Conservation (phyloP, 2,888 invertebrate species). For the Carterocephalus palaemon region DNA sequence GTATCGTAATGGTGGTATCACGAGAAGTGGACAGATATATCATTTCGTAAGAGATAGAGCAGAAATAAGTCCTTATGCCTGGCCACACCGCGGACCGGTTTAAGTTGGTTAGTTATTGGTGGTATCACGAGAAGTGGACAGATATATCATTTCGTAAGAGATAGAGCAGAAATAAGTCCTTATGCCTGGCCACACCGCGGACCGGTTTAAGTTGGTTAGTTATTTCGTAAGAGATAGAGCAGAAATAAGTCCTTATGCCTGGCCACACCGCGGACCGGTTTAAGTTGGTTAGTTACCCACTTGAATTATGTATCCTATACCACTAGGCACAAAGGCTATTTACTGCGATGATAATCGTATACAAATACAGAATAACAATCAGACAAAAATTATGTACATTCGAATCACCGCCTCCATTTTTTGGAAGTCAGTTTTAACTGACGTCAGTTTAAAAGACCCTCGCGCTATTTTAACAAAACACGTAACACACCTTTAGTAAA, state of each 20-base stretch:
- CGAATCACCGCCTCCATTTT: no score
- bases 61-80: conserved; percentile 6
- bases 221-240: conserved; percentile 10
- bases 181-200: background rate
- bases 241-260: conserved; percentile 6
- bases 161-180: conserved; percentile 6
- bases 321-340: no score
- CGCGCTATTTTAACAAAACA: no score
- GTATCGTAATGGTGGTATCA: conserved; percentile 17
- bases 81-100: background rate
- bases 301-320: no score
- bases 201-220: background rate
- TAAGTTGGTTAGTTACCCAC: background rate
- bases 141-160: conserved; percentile 17
- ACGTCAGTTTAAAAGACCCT: no score
- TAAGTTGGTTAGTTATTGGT: background rate
- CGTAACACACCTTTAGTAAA: no score
- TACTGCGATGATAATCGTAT: no score
- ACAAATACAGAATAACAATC: no score
- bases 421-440: no score
- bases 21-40: conserved; percentile 9
- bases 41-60: conserved; percentile 10
- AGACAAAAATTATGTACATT: no score
- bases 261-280: background rate
- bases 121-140: conserved; percentile 6